Percentiles rank a stretch among this genome's conserved stretches.
These are phyloP conservation scores for Dysmachus trigonus DNA, from an alignment of 2,888 invertebrate species.

Conservation along the genomic window DNA sequence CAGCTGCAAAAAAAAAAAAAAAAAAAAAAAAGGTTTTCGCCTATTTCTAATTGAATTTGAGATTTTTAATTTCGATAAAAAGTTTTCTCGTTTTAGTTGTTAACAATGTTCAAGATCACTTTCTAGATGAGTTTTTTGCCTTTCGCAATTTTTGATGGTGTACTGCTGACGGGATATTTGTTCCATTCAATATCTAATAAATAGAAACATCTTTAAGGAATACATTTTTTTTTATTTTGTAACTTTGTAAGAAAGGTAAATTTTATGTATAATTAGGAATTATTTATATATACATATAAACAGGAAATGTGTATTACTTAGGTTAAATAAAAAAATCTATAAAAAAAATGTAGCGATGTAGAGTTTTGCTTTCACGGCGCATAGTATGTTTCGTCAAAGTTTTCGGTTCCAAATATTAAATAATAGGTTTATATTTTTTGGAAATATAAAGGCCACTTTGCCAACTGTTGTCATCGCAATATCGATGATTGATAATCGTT, in stretches of 20 bases:
- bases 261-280: slow-evolving; percentile 36
- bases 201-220: neutral
- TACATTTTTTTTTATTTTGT: slow-evolving; percentile 9
- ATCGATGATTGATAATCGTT: too few species aligned
- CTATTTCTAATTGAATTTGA: neutral
- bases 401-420: neutral
- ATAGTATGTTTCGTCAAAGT: neutral
- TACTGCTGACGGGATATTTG: neutral
- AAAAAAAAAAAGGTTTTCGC: neutral
- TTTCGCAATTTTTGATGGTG: neutral
- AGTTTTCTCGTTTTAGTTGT: neutral
- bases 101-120: neutral
- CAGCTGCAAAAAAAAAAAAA: neutral
- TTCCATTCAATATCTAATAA: slow-evolving; percentile 7
- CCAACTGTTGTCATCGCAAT: too few species aligned
- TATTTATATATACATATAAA: slow-evolving; percentile 38
- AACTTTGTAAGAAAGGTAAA: slow-evolving; percentile 27
- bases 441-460: too few species aligned
- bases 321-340: slow-evolving; percentile 39
- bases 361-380: neutral
- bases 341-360: neutral
- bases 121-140: neutral
- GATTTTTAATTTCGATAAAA: neutral
- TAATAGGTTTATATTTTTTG: neutral
- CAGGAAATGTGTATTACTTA: slow-evolving; percentile 34